A percentile compares a stretch with the other conserved stretches of the same genome.
Evolutionary conservation across 2,888 invertebrate species (phyloP).

Genomic region (Leucania comma): DNA sequence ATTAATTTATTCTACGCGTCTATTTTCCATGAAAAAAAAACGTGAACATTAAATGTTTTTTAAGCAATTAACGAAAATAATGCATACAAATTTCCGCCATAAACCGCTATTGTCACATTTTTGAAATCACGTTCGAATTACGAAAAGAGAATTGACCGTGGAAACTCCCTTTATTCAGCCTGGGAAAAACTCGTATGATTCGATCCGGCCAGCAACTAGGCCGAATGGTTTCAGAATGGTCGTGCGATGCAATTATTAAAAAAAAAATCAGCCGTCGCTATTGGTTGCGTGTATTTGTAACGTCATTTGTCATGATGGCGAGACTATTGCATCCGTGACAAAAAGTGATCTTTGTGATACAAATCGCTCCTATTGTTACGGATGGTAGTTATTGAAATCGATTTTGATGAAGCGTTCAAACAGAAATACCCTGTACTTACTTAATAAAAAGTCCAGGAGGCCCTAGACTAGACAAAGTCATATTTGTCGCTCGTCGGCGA

Average conservation of each 20-base stretch:
- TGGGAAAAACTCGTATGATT: constrained; percentile 56
- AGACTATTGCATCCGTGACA: constrained; percentile 40
- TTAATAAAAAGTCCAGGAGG: not conserved
- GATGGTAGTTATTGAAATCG: constrained; percentile 28
- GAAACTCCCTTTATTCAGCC: constrained; percentile 45
- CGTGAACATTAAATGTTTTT: constrained; percentile 6
- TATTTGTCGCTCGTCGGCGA: not conserved
- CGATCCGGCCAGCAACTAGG: constrained; percentile 41
- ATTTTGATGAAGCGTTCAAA: constrained; percentile 18
- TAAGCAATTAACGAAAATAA: constrained; percentile 30
- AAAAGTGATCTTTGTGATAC: constrained; percentile 50
- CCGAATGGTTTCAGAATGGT: constrained; percentile 42
- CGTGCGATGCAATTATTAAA: constrained; percentile 58
- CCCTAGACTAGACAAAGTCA: not conserved
- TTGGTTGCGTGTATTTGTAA: constrained; percentile 47
- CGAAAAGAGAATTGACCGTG: constrained; percentile 47
- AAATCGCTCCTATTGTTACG: constrained; percentile 38
- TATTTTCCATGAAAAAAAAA: constrained; percentile 25
- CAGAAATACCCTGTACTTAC: not conserved
- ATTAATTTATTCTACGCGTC: constrained; percentile 1
- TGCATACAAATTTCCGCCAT: constrained; percentile 20
- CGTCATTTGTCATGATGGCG: constrained; percentile 53
- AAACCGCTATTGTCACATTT: constrained; percentile 40
- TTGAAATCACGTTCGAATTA: constrained; percentile 53
- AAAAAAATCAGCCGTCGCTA: constrained; percentile 35